Percentiles rank a stretch among this genome's conserved stretches.
These are phyloP conservation scores for Lytechinus variegatus DNA, from an alignment of 35 echinoderm and acorn worm species.

Conservation along the genomic window DNA sequence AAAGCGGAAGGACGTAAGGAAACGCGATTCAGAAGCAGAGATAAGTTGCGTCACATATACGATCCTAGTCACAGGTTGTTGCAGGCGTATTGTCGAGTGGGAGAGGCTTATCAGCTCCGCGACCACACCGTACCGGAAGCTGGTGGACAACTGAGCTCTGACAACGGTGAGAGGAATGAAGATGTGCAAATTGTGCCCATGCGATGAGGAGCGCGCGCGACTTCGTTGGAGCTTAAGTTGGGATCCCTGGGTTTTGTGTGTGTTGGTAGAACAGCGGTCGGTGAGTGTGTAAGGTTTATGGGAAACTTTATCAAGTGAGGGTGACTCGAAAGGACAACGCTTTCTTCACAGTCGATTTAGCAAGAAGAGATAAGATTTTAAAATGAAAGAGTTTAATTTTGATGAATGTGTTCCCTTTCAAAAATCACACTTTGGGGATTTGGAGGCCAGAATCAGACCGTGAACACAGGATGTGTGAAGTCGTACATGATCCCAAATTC, in stretches of 20 bases:
- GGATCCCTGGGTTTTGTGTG: neutral
- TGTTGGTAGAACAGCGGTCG: neutral
- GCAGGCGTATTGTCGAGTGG: neutral
- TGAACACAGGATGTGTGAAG: too few relatives aligned
- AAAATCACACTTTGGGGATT: neutral
- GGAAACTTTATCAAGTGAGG: neutral
- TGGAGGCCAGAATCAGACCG: too few relatives aligned
- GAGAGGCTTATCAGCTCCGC: neutral
- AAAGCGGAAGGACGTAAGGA: neutral
- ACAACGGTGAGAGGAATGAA: neutral
- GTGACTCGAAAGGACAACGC: neutral
- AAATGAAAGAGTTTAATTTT: neutral
- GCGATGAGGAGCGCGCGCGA: neutral
- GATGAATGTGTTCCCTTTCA: neutral
- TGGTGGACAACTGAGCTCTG: neutral
- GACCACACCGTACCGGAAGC: neutral
- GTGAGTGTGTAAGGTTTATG: neutral
- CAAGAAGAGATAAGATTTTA: neutral
- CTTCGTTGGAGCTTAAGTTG: neutral
- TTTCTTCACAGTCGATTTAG: too few relatives aligned
- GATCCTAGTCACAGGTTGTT: neutral
- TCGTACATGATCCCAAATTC: too few relatives aligned
- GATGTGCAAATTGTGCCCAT: neutral
- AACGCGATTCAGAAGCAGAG: neutral
- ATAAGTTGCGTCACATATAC: neutral